phyloP scores from a whole-genome alignment of 2,888 invertebrate species.

The Gymnosoma rotundatum region DNA sequence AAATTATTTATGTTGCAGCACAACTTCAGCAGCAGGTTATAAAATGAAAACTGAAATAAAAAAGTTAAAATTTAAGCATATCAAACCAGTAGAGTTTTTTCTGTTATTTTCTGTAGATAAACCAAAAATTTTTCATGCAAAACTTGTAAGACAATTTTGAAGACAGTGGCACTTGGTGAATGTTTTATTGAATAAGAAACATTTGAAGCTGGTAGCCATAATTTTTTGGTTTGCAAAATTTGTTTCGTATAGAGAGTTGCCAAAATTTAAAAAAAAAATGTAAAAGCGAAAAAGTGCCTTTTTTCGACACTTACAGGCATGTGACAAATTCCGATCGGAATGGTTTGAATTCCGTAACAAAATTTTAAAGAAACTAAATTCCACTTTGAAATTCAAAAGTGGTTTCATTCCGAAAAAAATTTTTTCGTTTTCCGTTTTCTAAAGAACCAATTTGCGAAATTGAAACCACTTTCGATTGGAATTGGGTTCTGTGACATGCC shows the following conservation, averaged over 20 bases:
- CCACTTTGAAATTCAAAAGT: too few relatives aligned
- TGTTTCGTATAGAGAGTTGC: conserved; percentile 26
- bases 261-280: not conserved
- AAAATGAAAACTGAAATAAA: conserved; percentile 37
- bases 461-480: too few relatives aligned
- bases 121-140: conserved; percentile 50
- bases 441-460: too few relatives aligned
- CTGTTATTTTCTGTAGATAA: conserved; percentile 32
- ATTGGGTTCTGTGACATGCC: too few relatives aligned
- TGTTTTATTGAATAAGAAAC: conserved; percentile 63
- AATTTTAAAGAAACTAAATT: too few relatives aligned
- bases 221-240: conserved; percentile 40
- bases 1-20: conserved; percentile 9
- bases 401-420: too few relatives aligned
- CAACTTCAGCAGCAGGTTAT: conserved; percentile 62
- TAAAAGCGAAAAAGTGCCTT: too few relatives aligned
- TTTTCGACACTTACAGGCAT: too few relatives aligned
- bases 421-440: too few relatives aligned
- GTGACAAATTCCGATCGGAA: too few relatives aligned
- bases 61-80: conserved; percentile 65
- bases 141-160: conserved; percentile 39
- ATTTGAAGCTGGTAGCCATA: conserved; percentile 63
- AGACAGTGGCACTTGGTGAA: conserved; percentile 69
- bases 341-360: too few relatives aligned
- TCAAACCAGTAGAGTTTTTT: conserved; percentile 62